Evolutionary conservation across 2,113 vertebrate genomes (phyloP), one percentile per base, ranked within the genome.

Genomic region (Emydura subglobosa): DNA sequence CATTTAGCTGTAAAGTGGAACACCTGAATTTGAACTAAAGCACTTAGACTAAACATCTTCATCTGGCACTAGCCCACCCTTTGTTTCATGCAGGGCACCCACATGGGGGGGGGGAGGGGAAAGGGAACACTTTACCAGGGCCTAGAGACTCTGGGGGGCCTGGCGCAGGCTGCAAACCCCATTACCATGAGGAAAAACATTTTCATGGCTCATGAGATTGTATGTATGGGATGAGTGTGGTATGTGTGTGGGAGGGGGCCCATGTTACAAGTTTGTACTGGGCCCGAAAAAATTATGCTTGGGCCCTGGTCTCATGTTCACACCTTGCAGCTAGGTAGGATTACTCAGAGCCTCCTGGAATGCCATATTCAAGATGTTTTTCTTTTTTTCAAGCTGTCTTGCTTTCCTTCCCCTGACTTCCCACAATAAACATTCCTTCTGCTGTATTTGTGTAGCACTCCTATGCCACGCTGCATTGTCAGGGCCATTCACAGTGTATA

Each of bases 341-440:
- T 12, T 89, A 97, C 94, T 94, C 89, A 1, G 24, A 94, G 83
- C 83, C 87, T 95, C 85, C 85, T 65, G 44, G 42, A 7, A 19
- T 92, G 90, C 94, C 94, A 89, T 85, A 49, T 17, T 42, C 0
- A 24, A 92, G 82, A 87, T 86, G 89, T 90, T 89, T 94, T 51
- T 54, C 44, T 65, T 44, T 86, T 49, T 89, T 93, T 96, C 81
- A 91, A 79, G 85, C 88, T 97, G 96, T 94, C 95, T 97, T 91
- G 85, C 74, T 85, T 19, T 42, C 34, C 19, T 54, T 25, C 47
- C 53, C 24, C 16, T 22, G 13, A 10, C 17, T 12, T 96, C 95
- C 80, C 57, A 78, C 92, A 89, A 88, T 92, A 96, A 97, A 82
- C 85, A 68, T 90, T 95, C 76, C 93, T 93, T 96, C 87, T 95